These are phyloP conservation scores for Phalacrocorax carbo DNA, from an alignment of 2,113 vertebrate genomes.

Conservation along the genomic window DNA sequence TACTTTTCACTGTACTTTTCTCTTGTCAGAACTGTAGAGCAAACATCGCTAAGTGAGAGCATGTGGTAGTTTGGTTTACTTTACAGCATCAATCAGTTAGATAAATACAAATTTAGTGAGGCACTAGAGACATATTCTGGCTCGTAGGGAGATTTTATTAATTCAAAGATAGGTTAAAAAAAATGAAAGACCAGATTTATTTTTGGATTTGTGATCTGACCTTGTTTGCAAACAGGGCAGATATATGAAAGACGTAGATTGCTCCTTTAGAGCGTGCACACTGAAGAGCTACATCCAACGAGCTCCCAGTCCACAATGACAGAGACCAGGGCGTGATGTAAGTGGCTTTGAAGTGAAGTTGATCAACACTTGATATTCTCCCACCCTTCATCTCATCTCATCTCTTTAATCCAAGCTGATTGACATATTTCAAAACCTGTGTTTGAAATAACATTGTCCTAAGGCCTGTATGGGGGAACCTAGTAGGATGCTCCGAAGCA, in stretches of 20 bases:
- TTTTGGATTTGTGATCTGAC: background rate
- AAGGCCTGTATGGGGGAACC: background rate
- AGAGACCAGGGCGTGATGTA: background rate
- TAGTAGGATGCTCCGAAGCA: background rate
- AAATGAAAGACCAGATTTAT: background rate
- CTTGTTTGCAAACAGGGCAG: background rate
- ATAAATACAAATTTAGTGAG: background rate
- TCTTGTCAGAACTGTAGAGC: slow-evolving; percentile 41
- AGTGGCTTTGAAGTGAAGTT: background rate
- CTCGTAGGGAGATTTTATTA: background rate
- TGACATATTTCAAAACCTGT: background rate
- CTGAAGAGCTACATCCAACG: fast-evolving
- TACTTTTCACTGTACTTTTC: slow-evolving; percentile 12
- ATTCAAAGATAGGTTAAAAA: background rate
- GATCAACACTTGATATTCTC: background rate
- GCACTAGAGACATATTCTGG: background rate
- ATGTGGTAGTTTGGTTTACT: slow-evolving; percentile 13
- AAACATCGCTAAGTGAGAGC: slow-evolving; percentile 11
- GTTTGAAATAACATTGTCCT: background rate
- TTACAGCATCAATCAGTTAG: slow-evolving; percentile 4
- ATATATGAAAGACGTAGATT: background rate
- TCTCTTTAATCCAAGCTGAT: background rate
- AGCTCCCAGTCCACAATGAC: background rate
- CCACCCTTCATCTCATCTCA: background rate
- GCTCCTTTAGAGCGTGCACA: background rate